Conservation (phyloP, 2,888 invertebrate genomes). For the Eupithecia vulgata region DNA sequence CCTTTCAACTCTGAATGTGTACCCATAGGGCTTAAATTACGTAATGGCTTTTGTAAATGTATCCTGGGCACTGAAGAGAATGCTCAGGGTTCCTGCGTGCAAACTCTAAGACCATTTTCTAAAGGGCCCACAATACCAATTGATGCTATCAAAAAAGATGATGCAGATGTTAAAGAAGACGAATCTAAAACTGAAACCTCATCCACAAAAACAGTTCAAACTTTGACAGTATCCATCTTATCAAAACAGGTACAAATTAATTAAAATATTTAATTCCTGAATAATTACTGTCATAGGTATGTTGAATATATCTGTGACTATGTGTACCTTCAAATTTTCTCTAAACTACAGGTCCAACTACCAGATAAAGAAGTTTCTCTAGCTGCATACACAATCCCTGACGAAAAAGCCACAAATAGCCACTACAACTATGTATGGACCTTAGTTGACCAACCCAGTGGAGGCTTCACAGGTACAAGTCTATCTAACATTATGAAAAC, state of each 20-base stretch:
- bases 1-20: slow-evolving; percentile 89
- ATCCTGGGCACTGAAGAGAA: slow-evolving; percentile 83
- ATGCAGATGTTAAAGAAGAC: slow-evolving; percentile 58
- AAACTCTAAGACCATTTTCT: slow-evolving; percentile 66
- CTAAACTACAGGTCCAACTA: slow-evolving; percentile 74
- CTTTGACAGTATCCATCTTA: slow-evolving; percentile 88
- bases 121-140: slow-evolving; percentile 71
- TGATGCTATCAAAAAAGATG: slow-evolving; percentile 69
- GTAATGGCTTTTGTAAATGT: slow-evolving; percentile 90
- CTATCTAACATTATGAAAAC: neutral
- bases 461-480: slow-evolving; percentile 83
- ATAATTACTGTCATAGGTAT: no score
- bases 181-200: slow-evolving; percentile 65
- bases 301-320: neutral
- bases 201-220: slow-evolving; percentile 83
- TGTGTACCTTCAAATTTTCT: neutral
- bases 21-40: slow-evolving; percentile 77
- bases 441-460: slow-evolving; percentile 92
- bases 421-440: slow-evolving; percentile 96
- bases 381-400: slow-evolving; percentile 91
- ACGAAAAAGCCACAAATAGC: slow-evolving; percentile 87
- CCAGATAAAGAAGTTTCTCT: slow-evolving; percentile 94
- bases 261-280: no score
- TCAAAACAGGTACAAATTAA: slow-evolving; percentile 87
- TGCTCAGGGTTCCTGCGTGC: slow-evolving; percentile 69